phyloP scores from a whole-genome alignment of 2,113 vertebrate genomes.

The Hoplias malabaricus region DNA sequence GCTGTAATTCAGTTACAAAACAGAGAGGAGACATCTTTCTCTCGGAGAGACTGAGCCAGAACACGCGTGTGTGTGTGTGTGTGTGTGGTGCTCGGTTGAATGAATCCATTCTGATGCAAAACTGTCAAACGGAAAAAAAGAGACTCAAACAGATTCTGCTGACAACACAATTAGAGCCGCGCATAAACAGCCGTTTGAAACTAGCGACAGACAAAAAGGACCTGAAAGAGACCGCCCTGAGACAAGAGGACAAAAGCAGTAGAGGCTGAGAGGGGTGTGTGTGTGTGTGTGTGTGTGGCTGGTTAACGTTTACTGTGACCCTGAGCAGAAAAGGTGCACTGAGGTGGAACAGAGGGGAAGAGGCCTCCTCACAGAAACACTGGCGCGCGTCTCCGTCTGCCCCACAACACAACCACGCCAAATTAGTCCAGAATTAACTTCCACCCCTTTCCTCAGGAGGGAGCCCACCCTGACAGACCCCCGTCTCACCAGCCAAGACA shows the following conservation, averaged over 20 bases:
- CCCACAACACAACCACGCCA: slow-evolving; percentile 25
- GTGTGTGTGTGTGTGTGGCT: slow-evolving; percentile 17
- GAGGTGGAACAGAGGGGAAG: slow-evolving; percentile 37
- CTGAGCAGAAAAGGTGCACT: slow-evolving; percentile 42
- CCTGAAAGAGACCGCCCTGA: neutral
- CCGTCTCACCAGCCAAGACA: neutral
- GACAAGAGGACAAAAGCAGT: neutral
- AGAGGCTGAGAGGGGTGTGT: slow-evolving; percentile 8
- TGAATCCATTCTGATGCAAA: slow-evolving; percentile 73
- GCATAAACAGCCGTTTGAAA: slow-evolving; percentile 70
- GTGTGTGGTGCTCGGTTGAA: slow-evolving; percentile 51
- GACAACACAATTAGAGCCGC: slow-evolving; percentile 65
- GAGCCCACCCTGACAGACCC: neutral
- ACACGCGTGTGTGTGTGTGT: slow-evolving; percentile 20
- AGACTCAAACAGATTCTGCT: slow-evolving; percentile 64
- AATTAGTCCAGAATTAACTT: slow-evolving; percentile 50
- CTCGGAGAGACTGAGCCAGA: slow-evolving; percentile 59
- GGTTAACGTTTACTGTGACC: slow-evolving; percentile 31
- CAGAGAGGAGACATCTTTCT: slow-evolving; percentile 61
- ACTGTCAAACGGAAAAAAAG: slow-evolving; percentile 54
- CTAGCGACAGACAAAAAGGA: slow-evolving; percentile 67
- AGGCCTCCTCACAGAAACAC: slow-evolving; percentile 20
- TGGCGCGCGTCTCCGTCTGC: slow-evolving; percentile 47
- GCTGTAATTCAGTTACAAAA: slow-evolving; percentile 63
- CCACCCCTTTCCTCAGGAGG: slow-evolving; percentile 26